Evolutionary conservation across 64 coral and sea anemone genomes (phyloP), one percentile per base, ranked within the genome.

Genomic region (Cladopsammia gracilis): DNA sequence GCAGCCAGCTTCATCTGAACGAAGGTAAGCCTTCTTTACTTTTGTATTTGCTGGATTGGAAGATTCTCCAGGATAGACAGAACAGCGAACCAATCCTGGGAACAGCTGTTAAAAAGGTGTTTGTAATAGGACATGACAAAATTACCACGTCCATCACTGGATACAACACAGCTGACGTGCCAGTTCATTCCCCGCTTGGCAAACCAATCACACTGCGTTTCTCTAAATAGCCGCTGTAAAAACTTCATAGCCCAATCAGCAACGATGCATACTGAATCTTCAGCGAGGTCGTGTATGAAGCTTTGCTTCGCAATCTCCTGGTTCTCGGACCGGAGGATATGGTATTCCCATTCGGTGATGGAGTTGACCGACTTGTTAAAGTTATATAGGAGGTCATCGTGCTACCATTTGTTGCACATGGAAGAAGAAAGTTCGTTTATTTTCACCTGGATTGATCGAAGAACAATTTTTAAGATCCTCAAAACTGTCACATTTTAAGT

Each of bases 231-330:
- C 9, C 26, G 6, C 43, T 73, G 70, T 16, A 46, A 47, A 44
- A 73, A 73, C 43, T 73, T 80, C 58, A 80, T 58, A 10, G 50
- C 58, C 77, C 77, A 80, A 43, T 80, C 77, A 5, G 13, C 13
- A 2, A 80, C 77, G 18, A 80, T 6, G 10, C 58, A 20, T 9
- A 58, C 77, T 19, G 48, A 54, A 26, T 23, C 20, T 58, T 54
- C 51, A 16, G 7, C 14, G 3, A 80, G 51, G 16, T 62, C 0
- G 16, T 73, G 70, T 73, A 73, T 15, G 25, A 73, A 16, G 34
- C 43, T 47, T 90, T 90, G 88, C 19, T 78, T 78, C 16, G 74
- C 75, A 22, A 16, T 61, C 20, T 90, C 75, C 44, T 78, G 88
- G 19, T 90, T 88, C 12, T 54, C 49, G 50, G 19, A 67, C 16